These are phyloP conservation scores for Crotalus adamanteus DNA, from an alignment of 2,797 vertebrate genomes.

Conservation along the genomic window DNA sequence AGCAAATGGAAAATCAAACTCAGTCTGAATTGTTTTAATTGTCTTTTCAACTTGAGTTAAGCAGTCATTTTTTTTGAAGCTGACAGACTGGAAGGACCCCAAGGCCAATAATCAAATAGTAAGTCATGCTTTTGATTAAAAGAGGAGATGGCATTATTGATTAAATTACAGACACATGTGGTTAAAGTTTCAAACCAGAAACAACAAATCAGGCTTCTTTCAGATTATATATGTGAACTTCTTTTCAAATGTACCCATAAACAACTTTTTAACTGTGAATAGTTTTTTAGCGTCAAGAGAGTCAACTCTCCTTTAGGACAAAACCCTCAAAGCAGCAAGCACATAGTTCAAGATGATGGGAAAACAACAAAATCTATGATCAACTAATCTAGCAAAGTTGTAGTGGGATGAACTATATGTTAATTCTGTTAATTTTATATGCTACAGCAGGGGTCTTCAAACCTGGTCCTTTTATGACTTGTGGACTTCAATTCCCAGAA, in stretches of 20 bases:
- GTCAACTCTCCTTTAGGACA: neutral
- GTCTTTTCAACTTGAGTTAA: slow-evolving; percentile 55
- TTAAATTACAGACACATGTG: slow-evolving; percentile 25
- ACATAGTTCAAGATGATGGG: neutral
- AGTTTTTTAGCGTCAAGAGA: neutral
- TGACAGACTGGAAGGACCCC: slow-evolving; percentile 1
- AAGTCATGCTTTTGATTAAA: slow-evolving; percentile 47
- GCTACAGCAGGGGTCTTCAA: too few relatives aligned
- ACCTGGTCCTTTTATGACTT: too few relatives aligned
- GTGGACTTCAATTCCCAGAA: too few relatives aligned
- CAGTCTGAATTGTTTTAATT: slow-evolving; percentile 57
- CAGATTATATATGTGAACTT: neutral
- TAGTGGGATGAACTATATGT: neutral
- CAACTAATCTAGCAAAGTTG: neutral
- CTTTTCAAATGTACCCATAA: neutral
- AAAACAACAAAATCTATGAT: neutral
- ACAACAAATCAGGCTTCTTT: neutral
- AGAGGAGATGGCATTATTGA: neutral
- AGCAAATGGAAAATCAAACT: slow-evolving; percentile 37
- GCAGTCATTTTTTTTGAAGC: slow-evolving; percentile 46
- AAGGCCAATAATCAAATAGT: slow-evolving; percentile 24
- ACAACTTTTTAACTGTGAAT: neutral
- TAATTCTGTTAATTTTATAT: neutral
- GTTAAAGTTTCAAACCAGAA: neutral
- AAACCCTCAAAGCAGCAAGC: neutral